Evolutionary conservation across 2,113 vertebrate species (phyloP).

Genomic region (Riparia riparia): DNA sequence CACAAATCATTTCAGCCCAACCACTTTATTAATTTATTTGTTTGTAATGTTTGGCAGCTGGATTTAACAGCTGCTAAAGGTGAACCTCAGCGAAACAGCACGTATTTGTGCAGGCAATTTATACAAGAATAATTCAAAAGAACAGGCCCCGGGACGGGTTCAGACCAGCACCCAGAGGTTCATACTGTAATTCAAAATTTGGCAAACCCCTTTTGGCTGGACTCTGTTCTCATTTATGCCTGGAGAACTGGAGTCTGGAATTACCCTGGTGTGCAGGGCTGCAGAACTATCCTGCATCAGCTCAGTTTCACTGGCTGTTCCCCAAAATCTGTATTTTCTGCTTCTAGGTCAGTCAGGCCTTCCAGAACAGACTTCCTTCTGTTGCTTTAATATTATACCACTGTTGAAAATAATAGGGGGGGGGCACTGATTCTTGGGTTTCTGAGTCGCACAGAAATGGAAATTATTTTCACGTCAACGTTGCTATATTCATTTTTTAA

Average conservation of each 20-base stretch:
- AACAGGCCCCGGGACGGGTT: background rate
- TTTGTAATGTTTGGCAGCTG: slow-evolving; percentile 3
- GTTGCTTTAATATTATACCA: background rate
- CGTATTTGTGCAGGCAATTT: background rate
- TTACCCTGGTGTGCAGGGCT: background rate
- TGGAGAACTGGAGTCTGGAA: background rate
- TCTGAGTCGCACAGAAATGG: background rate
- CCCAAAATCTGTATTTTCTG: slow-evolving; percentile 18
- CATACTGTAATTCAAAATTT: background rate
- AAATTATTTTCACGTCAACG: background rate
- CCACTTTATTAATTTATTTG: slow-evolving; percentile 14
- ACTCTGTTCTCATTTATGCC: background rate
- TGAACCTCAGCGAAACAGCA: slow-evolving; percentile 4
- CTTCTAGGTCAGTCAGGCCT: background rate
- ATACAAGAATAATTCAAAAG: slow-evolving; percentile 26
- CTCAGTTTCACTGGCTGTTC: slow-evolving; percentile 13
- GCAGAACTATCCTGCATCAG: background rate
- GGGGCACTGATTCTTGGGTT: background rate
- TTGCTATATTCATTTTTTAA: background rate
- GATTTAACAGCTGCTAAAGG: slow-evolving; percentile 23
- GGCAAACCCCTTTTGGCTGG: background rate
- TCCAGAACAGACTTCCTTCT: background rate
- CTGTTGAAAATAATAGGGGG: background rate
- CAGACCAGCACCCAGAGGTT: slow-evolving; percentile 5
- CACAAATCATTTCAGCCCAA: background rate